phyloP scores from a whole-genome alignment of 2,797 vertebrate genomes.

The Cephalopachus bancanus region DNA sequence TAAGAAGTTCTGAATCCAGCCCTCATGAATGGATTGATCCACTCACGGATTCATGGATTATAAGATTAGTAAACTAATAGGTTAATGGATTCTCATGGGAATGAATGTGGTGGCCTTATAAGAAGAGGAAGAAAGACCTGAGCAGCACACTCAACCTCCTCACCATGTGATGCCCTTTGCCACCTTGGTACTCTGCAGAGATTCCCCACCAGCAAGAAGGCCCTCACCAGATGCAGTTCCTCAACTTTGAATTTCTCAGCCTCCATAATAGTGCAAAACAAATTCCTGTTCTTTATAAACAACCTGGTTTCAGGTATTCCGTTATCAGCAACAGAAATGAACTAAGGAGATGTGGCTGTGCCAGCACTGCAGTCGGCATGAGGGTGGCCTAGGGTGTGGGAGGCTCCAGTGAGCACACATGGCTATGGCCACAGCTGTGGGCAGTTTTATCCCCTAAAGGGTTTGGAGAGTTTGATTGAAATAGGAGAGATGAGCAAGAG shows the following conservation, averaged over 20 bases:
- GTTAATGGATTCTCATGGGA: background rate
- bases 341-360: background rate
- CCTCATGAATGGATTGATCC: background rate
- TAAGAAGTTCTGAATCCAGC: background rate
- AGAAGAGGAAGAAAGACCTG: background rate
- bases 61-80: background rate
- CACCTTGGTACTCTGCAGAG: background rate
- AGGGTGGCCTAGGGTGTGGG: background rate
- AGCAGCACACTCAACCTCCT: background rate
- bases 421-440: background rate
- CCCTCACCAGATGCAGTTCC: background rate
- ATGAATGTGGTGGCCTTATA: background rate
- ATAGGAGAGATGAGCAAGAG: background rate
- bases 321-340: background rate
- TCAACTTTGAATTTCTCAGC: background rate
- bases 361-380: background rate
- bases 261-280: background rate
- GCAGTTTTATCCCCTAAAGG: background rate
- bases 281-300: background rate
- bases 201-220: background rate
- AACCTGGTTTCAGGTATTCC: background rate
- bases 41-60: background rate
- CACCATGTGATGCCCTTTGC: background rate
- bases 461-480: too few relatives aligned
- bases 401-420: rapidly evolving